Evolutionary conservation across 2,797 vertebrate species (phyloP), one percentile per base, ranked within the genome.

Genomic region (Tadarida brasiliensis): DNA sequence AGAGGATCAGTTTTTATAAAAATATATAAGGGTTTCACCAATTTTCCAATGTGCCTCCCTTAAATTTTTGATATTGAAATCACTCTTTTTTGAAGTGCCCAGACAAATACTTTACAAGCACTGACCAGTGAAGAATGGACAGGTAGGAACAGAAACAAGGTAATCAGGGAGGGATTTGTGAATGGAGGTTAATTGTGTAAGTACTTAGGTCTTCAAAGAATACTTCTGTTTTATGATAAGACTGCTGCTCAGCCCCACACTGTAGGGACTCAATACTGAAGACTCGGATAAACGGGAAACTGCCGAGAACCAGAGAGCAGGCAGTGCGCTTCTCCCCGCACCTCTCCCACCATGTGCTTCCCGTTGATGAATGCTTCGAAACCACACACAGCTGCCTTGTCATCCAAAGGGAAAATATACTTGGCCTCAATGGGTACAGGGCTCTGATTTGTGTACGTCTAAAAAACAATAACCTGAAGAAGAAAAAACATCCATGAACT

Each of bases 321-420:
- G 73, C 20, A 20, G 51, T 2, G 30, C 22, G 68, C 51, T 71
- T 56, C 76, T 77, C 7, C 49, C 26, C 90, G 97, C 98, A 99
- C 99, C 99, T 99, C 97, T 98, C 99, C 99, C 54, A 99, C 98
- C 57, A 99, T 97, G 81, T 99, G 99, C 86, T 99, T 99, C 84
- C 99, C 99, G 26, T 99, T 99, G 97, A 99, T 99, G 97, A 99
- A 99, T 1, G 99, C 99, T 98, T 99, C 99, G 95, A 99, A 99
- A 14, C 99, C 99, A 97, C 99, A 99, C 51, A 99, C 99, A 2
- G 99, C 99, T 49, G 99, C 99, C 61, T 98, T 99, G 24, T 99
- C 99, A 16, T 99, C 99, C 98, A 99, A 96, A 3, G 99, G 99
- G 98, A 99, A 99, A 56, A 99, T 98, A 39, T 99, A 99, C 95